Evolutionary conservation across 2,888 invertebrate species (phyloP), one percentile per base, ranked within the genome.

Genomic region (Apodemia duryi): DNA sequence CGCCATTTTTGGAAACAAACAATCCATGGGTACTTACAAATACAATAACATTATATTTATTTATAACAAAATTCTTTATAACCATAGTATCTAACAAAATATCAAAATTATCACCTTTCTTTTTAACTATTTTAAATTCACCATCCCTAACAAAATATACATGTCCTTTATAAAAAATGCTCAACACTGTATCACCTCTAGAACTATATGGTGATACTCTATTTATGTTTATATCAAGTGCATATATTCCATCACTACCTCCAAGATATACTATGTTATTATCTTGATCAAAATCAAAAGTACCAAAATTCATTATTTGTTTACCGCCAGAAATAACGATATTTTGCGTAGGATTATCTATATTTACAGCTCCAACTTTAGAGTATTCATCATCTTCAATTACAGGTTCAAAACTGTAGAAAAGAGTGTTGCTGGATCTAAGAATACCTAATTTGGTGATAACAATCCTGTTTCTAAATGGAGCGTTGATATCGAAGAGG

Each of bases 251-350:
- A 64, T 87, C 82, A 49, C 80, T 80, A 0, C 91, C 89, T 1
- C 90, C 91, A 21, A 89, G 73, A 61, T 89, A 91, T 28, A 90
- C 74, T 1, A 81, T 65, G 0, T 75, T 76, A 32, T 84, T 86
- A 0, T 77, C 78, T 70, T 90, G 89, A 66, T 90, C 88, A 2
- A 91, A 79, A 68, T 84, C 88, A 49, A 91, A 89, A 1, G 85
- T 81, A 0, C 84, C 84, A 29, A 91, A 86, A 68, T 91, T 90
- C 61, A 84, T 76, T 6, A 77, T 70, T 13, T 75, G 66, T 6
- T 77, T 76, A 1, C 73, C 75, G 6, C 79, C 79, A 3, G 71
- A 69, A 7, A 89, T 76, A 1, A 84, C 71, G 2, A 83, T 83
- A 5, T 67, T 62, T 21, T 72, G 68, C 0, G 65, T 70, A 0